These are phyloP conservation scores for Onchidella celtica DNA, from an alignment of 2,888 invertebrate species.

Conservation along the genomic window DNA sequence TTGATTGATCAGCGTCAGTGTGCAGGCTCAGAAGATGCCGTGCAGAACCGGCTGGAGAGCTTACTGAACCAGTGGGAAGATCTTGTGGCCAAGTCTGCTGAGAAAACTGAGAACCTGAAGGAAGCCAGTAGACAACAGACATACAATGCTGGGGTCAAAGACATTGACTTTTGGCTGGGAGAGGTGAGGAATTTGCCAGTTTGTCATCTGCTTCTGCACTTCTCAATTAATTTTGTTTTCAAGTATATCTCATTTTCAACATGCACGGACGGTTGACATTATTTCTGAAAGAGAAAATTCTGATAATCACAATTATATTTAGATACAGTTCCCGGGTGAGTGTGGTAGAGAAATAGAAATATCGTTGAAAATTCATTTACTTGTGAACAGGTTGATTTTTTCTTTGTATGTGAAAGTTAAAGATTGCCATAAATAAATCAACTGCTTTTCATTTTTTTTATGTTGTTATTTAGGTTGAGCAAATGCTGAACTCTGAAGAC, in stretches of 20 bases:
- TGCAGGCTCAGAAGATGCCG: conserved; percentile 98
- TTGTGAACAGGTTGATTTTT: background rate
- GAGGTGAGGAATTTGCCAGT: conserved; percentile 91
- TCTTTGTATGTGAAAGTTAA: background rate
- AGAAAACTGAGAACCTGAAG: conserved; percentile 98
- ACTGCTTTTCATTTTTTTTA: background rate
- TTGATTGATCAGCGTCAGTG: conserved; percentile 95
- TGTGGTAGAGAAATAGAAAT: too few relatives aligned
- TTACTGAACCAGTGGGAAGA: conserved; percentile 99
- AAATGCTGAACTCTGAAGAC: conserved; percentile 96
- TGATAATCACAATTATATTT: too few relatives aligned
- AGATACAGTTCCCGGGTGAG: too few relatives aligned
- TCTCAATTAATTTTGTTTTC: background rate
- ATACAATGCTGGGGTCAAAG: conserved; percentile 99
- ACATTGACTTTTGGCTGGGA: conserved; percentile 99
- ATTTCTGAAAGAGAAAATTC: too few relatives aligned
- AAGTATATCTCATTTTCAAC: too few relatives aligned
- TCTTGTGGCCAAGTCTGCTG: conserved; percentile 97
- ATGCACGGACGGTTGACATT: too few relatives aligned
- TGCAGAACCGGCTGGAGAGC: conserved; percentile 84
- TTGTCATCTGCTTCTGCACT: background rate
- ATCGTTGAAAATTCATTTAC: too few relatives aligned
- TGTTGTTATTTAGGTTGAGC: conserved; percentile 84
- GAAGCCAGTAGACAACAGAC: conserved; percentile 99
- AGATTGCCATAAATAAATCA: background rate